phyloP scores from a whole-genome alignment of 2,888 invertebrate genomes.

The Scrobipalpa costella region DNA sequence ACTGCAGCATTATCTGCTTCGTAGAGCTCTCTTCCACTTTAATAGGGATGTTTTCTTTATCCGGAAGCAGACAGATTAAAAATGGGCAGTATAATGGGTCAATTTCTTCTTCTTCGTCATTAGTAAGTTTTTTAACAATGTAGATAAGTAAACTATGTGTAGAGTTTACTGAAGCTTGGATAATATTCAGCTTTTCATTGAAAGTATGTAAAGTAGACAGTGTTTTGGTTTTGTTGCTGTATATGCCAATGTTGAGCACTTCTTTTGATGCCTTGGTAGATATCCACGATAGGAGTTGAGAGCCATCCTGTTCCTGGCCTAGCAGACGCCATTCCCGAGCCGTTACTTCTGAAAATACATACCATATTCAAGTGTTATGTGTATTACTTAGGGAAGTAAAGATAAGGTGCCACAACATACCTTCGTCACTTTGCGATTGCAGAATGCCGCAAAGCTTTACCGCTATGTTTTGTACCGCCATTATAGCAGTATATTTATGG shows the following conservation, averaged over 20 bases:
- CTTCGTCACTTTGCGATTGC: constrained; percentile 71
- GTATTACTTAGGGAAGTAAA: not conserved
- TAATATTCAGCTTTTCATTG: constrained; percentile 83
- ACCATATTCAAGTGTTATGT: not conserved
- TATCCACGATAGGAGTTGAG: constrained; percentile 86
- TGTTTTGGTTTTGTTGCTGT: constrained; percentile 81
- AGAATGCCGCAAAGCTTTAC: constrained; percentile 81
- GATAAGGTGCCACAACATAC: constrained; percentile 48
- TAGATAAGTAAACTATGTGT: constrained; percentile 85
- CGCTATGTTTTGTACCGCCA: constrained; percentile 79
- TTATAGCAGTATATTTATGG: constrained; percentile 41
- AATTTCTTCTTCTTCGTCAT: constrained; percentile 51
- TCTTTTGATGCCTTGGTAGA: constrained; percentile 56
- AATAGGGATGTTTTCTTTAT: constrained; percentile 57
- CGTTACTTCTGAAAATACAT: constrained; percentile 73
- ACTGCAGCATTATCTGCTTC: constrained; percentile 90
- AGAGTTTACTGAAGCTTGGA: constrained; percentile 90
- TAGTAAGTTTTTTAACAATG: constrained; percentile 81
- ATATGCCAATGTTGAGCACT: constrained; percentile 80
- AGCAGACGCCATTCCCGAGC: constrained; percentile 90
- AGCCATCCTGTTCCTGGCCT: constrained; percentile 90
- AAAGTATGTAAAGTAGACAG: constrained; percentile 84
- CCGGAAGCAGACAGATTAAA: constrained; percentile 80
- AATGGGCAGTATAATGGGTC: constrained; percentile 83
- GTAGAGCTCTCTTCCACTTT: constrained; percentile 78